Evolutionary conservation across 2,797 vertebrate genomes (phyloP).

Genomic region (Moxostoma hubbsi): DNA sequence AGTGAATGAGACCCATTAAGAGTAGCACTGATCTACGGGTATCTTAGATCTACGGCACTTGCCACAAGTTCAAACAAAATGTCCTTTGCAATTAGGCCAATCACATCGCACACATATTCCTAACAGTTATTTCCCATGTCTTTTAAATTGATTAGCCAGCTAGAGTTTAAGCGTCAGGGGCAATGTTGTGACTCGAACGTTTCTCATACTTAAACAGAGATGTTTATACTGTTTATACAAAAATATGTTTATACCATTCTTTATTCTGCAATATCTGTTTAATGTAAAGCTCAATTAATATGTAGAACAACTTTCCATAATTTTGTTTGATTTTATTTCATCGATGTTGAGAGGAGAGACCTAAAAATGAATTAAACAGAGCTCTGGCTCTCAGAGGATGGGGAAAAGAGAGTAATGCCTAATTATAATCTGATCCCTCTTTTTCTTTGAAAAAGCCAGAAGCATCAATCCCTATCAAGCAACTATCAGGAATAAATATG

Average conservation of each 20-base stretch:
- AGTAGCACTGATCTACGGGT: too few species aligned
- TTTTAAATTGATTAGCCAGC: slow-evolving; percentile 32
- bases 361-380: slow-evolving; percentile 11
- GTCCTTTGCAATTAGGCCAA: slow-evolving; percentile 39
- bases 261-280: slow-evolving; percentile 3
- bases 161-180: neutral
- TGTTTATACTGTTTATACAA: neutral
- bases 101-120: slow-evolving; percentile 28
- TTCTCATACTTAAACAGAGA: slow-evolving; percentile 24
- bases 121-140: slow-evolving; percentile 16
- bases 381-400: neutral
- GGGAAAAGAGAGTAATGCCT: slow-evolving; percentile 16
- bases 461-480: slow-evolving; percentile 11
- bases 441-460: neutral
- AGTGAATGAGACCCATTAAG: too few species aligned
- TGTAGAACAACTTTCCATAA: slow-evolving; percentile 6
- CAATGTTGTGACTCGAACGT: neutral
- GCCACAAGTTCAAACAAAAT: slow-evolving; percentile 18
- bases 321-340: neutral
- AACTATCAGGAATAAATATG: slow-evolving; percentile 23
- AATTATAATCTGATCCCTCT: slow-evolving; percentile 19
- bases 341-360: neutral
- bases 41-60: too few species aligned
- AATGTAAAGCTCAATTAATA: neutral
- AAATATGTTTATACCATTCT: neutral